Base-by-base conservation (phyloP, 2,113 vertebrate genomes). In the western clawed frog (Xenopus tropicalis) region DNA sequence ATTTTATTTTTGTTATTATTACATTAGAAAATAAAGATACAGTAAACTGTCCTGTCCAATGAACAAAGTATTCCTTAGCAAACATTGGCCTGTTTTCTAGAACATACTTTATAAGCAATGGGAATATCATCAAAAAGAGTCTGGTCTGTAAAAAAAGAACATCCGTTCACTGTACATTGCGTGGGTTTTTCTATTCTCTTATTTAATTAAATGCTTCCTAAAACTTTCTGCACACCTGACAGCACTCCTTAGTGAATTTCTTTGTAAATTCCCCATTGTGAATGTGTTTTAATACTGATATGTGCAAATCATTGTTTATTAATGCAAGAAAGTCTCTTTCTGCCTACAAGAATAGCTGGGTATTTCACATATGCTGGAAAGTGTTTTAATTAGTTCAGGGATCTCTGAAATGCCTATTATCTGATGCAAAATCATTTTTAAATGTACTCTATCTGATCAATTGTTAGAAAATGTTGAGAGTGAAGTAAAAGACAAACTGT, bases 321-420 rank as follows among this genome's bases (percentile, higher is more conserved):
- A 22, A 24, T 62, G 23, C 23, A 62, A 23, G 23, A 61, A 61
- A 22, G 20, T 8, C 5, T 25, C 14, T 5, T 62, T 62, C 14
- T 62, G 13, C 24, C 61, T 62, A 14, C 14, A 25, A 62, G 20
- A 62, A 62, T 62, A 29, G 29, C 23, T 37, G 61, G 25, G 29
- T 29, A 61, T 62, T 24, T 29, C 23, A 62, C 61, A 62, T 62
- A 62, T 62, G 25, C 14, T 62, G 23, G 25, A 14, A 29, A 24
- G 58, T 61, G 16, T 29, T 62, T 62, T 62, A 62, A 62, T 62
- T 14, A 62, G 61, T 62, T 62, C 29, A 17, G 21, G 25, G 61
- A 29, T 62, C 25, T 25, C 25, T 4, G 22, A 14, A 61, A 61
- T n/a, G n/a, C 19, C 16, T 54, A 20, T 54, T 54, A 54, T 54